Percentiles rank a stretch among this genome's conserved stretches.
Evolutionary conservation across 2,113 vertebrate genomes (phyloP).

Genomic region (Acrocephalus arundinaceus): DNA sequence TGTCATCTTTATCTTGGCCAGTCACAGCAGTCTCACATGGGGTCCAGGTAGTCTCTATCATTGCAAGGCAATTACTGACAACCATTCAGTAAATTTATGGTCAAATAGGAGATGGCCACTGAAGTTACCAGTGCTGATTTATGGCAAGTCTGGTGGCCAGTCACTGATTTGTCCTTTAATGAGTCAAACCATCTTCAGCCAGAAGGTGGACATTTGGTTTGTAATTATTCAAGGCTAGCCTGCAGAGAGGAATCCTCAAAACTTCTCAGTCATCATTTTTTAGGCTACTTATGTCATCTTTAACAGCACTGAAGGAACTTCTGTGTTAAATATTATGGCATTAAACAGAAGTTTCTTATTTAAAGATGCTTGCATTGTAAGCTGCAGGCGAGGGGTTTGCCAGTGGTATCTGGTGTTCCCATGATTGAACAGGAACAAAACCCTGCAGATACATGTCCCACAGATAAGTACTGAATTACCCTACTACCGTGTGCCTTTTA

Average conservation of each 20-base stretch:
- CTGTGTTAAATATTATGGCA: not conserved
- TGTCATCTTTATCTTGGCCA: not conserved
- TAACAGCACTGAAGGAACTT: not conserved
- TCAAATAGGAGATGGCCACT: not conserved
- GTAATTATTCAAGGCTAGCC: not conserved
- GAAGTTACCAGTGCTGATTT: not conserved
- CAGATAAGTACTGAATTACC: not conserved
- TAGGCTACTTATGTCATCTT: not conserved
- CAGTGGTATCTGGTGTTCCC: not conserved
- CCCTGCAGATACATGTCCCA: not conserved
- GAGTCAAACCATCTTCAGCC: not conserved
- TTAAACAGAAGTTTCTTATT: constrained; percentile 4
- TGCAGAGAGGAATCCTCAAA: not conserved
- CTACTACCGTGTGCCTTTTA: not conserved
- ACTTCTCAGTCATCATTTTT: not conserved
- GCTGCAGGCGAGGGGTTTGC: not conserved
- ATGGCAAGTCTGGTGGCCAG: not conserved
- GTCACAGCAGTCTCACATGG: not conserved
- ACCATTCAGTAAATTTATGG: not conserved
- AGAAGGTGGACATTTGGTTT: not conserved
- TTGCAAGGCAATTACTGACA: not conserved
- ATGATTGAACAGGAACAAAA: not conserved
- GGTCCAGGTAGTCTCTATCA: not conserved
- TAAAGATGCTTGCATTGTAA: not conserved
- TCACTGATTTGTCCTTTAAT: not conserved